phyloP scores from a whole-genome alignment of 2,113 vertebrate genomes.

The Chlorodrepanis virens region DNA sequence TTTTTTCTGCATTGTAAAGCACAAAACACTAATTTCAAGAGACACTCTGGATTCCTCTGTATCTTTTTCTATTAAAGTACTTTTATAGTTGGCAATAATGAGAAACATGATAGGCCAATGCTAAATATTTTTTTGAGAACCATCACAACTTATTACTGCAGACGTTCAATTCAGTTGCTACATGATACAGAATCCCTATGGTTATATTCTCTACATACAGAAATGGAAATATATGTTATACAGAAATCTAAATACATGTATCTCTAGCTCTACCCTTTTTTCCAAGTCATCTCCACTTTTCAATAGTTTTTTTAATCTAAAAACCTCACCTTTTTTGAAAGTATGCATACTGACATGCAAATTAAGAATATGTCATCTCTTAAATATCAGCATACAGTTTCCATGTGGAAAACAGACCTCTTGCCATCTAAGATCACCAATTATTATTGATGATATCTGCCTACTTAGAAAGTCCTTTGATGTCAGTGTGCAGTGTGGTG shows the following conservation, averaged over 20 bases:
- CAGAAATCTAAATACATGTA: fast-evolving
- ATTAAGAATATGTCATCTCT: background rate
- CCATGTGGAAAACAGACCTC: background rate
- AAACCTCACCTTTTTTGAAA: background rate
- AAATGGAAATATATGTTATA: fast-evolving
- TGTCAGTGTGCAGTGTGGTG: background rate
- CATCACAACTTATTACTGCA: background rate
- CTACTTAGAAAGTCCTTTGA: background rate
- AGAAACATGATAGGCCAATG: background rate
- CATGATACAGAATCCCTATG: background rate
- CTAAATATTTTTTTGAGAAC: background rate
- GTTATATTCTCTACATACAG: background rate
- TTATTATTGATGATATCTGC: background rate
- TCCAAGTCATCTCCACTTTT: background rate
- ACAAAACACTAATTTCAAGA: background rate
- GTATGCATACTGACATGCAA: background rate
- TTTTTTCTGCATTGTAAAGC: background rate
- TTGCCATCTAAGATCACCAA: background rate
- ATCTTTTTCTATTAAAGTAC: background rate
- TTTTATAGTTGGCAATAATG: background rate
- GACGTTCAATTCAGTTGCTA: background rate
- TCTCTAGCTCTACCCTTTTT: background rate
- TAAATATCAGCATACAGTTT: background rate
- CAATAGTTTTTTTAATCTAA: background rate
- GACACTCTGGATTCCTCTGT: background rate